Conservation (phyloP, 2,797 vertebrate genomes). For the Nannoperca australis region DNA sequence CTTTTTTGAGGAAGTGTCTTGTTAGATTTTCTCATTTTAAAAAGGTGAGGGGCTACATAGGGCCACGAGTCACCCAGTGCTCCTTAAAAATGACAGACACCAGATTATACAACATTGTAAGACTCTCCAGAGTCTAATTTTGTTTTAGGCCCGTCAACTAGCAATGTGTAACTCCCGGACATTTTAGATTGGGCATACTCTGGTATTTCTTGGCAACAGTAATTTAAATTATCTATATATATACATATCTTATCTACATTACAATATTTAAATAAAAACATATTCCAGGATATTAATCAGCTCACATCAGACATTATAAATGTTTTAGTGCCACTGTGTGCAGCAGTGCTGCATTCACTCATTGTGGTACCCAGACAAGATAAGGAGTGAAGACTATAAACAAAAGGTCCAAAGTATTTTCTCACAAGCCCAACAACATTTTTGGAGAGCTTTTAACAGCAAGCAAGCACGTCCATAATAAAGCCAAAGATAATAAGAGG, state of each 20-base stretch:
- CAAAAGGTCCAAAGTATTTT: slow-evolving; percentile 66
- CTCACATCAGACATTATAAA: slow-evolving; percentile 32
- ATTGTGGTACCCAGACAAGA: slow-evolving; percentile 51
- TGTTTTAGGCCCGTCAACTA: slow-evolving; percentile 21
- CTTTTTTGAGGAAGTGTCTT: background rate
- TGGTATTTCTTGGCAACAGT: slow-evolving; percentile 26
- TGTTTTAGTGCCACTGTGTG: slow-evolving; percentile 56
- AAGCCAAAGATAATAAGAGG: slow-evolving; percentile 76
- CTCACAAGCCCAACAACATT: slow-evolving; percentile 71
- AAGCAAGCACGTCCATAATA: slow-evolving; percentile 45
- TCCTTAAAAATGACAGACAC: background rate
- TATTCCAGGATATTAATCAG: slow-evolving; percentile 51
- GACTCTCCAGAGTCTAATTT: background rate
- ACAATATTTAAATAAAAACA: slow-evolving; percentile 53
- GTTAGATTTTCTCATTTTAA: background rate
- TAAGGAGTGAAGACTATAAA: slow-evolving; percentile 55
- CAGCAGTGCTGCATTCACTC: slow-evolving; percentile 49
- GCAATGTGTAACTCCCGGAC: slow-evolving; percentile 12
- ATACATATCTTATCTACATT: slow-evolving; percentile 46
- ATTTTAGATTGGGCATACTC: slow-evolving; percentile 1
- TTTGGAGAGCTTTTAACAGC: slow-evolving; percentile 69
- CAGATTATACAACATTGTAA: background rate
- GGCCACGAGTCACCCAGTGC: background rate
- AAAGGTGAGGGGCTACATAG: background rate
- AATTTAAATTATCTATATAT: background rate